phyloP scores from a whole-genome alignment of 2,797 vertebrate species.

The Sarcophilus harrisii region DNA sequence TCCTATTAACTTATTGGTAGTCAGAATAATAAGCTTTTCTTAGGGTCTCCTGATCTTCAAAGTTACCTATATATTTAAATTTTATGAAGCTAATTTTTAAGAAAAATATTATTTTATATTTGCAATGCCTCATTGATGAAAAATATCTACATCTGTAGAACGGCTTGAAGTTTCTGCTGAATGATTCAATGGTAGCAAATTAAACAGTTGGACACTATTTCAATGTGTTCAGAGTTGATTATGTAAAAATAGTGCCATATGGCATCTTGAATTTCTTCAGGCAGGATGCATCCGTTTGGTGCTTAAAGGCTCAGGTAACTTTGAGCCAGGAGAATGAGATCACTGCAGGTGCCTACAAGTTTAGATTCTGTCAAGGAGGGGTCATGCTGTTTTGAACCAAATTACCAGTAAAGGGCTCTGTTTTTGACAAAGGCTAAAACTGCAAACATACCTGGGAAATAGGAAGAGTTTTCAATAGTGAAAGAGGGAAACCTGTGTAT shows the following conservation, averaged over 20 bases:
- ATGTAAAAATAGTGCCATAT: constrained; percentile 62
- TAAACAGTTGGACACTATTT: constrained; percentile 62
- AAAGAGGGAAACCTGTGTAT: not conserved
- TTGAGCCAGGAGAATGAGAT: constrained; percentile 52
- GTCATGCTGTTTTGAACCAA: not conserved
- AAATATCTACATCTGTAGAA: constrained; percentile 45
- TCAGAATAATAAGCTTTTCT: constrained; percentile 27
- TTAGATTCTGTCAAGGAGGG: constrained; percentile 58
- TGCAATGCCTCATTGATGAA: constrained; percentile 47
- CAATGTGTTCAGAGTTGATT: constrained; percentile 65
- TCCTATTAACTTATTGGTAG: not conserved
- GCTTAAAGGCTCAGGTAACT: constrained; percentile 54
- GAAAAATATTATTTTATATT: constrained; percentile 37
- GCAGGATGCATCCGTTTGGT: constrained; percentile 15
- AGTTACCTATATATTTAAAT: constrained; percentile 13
- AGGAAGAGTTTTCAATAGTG: not conserved
- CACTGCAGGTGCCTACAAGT: constrained; percentile 23
- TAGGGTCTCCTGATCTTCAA: not conserved
- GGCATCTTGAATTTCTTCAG: constrained; percentile 36
- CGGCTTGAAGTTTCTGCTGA: constrained; percentile 61
- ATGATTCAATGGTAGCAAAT: constrained; percentile 63
- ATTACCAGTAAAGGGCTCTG: constrained; percentile 56
- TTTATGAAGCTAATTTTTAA: constrained; percentile 1
- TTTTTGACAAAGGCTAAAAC: constrained; percentile 41
- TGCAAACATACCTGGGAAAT: constrained; percentile 14